Evolutionary conservation across 1,140 invertebrate genomes (phyloP), one percentile per base, ranked within the genome.

Genomic region (Antheraea pernyi): DNA sequence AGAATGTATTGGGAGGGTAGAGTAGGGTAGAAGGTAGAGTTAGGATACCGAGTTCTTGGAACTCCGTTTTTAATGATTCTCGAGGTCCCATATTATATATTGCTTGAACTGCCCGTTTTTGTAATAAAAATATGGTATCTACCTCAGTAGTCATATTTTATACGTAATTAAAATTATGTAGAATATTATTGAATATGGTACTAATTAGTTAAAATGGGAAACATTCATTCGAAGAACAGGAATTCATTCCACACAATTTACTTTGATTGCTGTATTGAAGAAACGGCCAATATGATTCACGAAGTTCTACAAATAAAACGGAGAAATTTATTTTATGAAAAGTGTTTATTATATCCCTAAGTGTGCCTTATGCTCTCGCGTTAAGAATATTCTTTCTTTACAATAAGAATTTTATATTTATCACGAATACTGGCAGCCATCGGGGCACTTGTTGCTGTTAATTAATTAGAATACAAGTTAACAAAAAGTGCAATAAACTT

Each of bases 401-500:
- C 0, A 9, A 53, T 53, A 53, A 53, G 16, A 53, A 53, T 53
- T 53, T 53, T 2, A 42, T 42, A 42, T 42, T 9, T 42, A 8
- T 53, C 6, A 0, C 16, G 13, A 53, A 53, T 6, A 53, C 46
- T 16, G 16, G 46, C 46, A 53, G 46, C 11, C 11, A 53, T 53
- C 16, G 37, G 37, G 18, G 69, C 69, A 88, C 84, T 86, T 86
- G 86, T 88, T 88, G 86, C 86, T 85, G 70, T 65, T 78, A 81
- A 88, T 86, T 86, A 83, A 83, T 86, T 82, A 84, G 77, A 74
- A 79, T 82, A 84, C 79, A 83, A 82, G 81, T 84, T 81, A 81
- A 84, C 83, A 86, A 86, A 88, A 88, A 88, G 69, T 86, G 84
- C 82, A 88, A 86, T 88, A 86, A 85, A 85, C 76, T 84, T 84